Evolutionary conservation across 2,797 vertebrate species (phyloP).

Genomic region (Calcarius lapponicus): DNA sequence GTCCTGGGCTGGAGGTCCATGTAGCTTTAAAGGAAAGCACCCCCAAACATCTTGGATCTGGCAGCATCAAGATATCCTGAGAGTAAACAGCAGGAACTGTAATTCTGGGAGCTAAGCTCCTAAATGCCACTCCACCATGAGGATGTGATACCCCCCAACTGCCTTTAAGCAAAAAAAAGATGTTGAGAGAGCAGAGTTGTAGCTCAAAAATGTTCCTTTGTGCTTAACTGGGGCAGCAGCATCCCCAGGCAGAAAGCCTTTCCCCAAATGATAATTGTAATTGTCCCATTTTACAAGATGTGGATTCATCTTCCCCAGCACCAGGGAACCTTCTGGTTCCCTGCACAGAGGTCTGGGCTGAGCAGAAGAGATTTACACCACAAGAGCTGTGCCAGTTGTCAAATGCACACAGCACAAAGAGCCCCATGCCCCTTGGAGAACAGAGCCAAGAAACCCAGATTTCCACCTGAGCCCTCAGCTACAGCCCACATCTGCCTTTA

Average conservation of each 20-base stretch:
- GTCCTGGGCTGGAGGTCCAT: not conserved
- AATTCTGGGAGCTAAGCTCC: not conserved
- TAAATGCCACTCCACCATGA: not conserved
- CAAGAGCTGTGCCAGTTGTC: not conserved
- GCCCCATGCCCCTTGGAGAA: not conserved
- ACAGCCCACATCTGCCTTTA: not conserved
- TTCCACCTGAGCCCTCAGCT: not conserved
- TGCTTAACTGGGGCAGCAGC: not conserved
- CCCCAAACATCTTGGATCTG: not conserved
- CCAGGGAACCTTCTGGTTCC: not conserved
- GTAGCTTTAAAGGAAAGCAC: not conserved
- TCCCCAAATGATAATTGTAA: not conserved
- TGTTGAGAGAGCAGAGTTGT: not conserved
- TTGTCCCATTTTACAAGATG: not conserved
- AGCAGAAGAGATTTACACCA: not conserved
- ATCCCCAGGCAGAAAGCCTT: not conserved
- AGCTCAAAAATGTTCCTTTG: not conserved
- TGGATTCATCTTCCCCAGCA: not conserved
- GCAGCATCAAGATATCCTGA: not conserved
- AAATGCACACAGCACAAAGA: not conserved
- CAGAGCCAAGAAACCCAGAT: not conserved
- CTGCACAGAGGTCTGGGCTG: not conserved
- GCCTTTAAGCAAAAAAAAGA: not conserved
- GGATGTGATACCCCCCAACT: fast-evolving
- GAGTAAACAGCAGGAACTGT: not conserved